A percentile compares a stretch with the other conserved stretches of the same genome.
Conservation (phyloP, 2,113 vertebrate genomes). For the Oreochromis niloticus region DNA sequence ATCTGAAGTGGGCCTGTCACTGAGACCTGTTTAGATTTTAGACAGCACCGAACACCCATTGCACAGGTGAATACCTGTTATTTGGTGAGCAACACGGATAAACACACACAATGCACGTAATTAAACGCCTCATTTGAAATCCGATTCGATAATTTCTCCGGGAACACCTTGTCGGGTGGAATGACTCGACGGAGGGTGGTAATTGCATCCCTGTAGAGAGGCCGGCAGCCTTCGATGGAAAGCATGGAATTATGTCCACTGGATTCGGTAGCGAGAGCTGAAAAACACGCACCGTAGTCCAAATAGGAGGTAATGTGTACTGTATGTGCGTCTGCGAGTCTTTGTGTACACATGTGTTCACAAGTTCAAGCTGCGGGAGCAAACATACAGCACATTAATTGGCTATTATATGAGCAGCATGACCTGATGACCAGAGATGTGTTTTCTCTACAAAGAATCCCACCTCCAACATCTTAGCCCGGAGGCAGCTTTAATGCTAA, state of each 20-base stretch:
- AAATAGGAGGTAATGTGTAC: not conserved
- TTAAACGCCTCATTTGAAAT: slow-evolving; percentile 71
- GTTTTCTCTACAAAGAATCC: slow-evolving; percentile 38
- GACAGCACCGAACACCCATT: not conserved
- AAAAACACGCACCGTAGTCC: not conserved
- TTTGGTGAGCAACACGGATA: not conserved
- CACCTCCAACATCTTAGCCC: slow-evolving; percentile 49
- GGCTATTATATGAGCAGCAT: slow-evolving; percentile 20
- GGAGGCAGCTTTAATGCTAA: slow-evolving; percentile 50
- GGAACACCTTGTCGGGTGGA: slow-evolving; percentile 65
- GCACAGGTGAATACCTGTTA: slow-evolving; percentile 10
- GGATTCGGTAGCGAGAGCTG: slow-evolving; percentile 13
- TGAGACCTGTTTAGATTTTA: slow-evolving; percentile 33
- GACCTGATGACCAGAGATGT: slow-evolving; percentile 36
- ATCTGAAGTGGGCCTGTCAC: slow-evolving; percentile 37
- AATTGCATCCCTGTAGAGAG: slow-evolving; percentile 69
- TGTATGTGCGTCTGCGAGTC: not conserved
- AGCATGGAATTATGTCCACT: slow-evolving; percentile 42
- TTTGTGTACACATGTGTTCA: slow-evolving; percentile 11
- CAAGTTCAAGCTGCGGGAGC: slow-evolving; percentile 11
- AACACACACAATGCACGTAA: slow-evolving; percentile 33
- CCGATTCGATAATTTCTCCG: slow-evolving; percentile 67
- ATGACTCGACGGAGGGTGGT: slow-evolving; percentile 57
- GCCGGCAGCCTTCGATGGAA: slow-evolving; percentile 41
- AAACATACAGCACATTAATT: slow-evolving; percentile 42